A percentile compares a stretch with the other conserved stretches of the same genome.
phyloP scores from a whole-genome alignment of 2,113 vertebrate genomes.

The Hyperopisus bebe region DNA sequence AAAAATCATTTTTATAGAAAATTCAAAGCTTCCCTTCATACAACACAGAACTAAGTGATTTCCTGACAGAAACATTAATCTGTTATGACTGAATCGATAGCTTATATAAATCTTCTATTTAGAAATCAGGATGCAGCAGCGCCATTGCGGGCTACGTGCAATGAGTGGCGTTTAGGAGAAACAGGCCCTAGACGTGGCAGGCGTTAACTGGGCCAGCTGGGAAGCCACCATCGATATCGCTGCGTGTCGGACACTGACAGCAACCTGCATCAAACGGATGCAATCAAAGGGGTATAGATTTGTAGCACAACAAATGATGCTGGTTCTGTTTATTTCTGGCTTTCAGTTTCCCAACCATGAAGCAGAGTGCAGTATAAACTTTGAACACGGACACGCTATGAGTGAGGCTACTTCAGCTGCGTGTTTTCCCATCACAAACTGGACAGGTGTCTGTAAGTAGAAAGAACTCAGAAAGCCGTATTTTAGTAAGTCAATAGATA shows the following conservation, averaged over 20 bases:
- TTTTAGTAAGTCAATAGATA: background rate
- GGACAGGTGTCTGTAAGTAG: background rate
- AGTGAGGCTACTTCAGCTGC: background rate
- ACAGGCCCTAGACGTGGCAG: background rate
- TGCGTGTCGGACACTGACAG: background rate
- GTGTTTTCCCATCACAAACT: background rate
- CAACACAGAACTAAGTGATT: background rate
- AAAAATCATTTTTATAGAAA: background rate
- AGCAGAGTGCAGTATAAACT: background rate
- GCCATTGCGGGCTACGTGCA: background rate
- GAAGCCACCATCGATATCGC: background rate
- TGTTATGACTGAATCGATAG: background rate
- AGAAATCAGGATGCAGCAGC: background rate
- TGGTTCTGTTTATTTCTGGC: background rate
- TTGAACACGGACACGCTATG: background rate
- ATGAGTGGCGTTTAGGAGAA: background rate
- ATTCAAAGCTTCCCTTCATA: background rate
- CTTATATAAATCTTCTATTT: background rate
- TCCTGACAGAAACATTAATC: background rate
- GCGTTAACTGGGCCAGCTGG: background rate
- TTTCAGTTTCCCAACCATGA: background rate
- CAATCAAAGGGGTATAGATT: background rate
- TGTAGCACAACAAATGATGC: background rate
- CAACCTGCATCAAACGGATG: conserved; percentile 1
- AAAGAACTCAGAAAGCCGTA: background rate